Conservation (phyloP, 2,888 invertebrate genomes). For the Liopterus haemorrhoidalis region DNA sequence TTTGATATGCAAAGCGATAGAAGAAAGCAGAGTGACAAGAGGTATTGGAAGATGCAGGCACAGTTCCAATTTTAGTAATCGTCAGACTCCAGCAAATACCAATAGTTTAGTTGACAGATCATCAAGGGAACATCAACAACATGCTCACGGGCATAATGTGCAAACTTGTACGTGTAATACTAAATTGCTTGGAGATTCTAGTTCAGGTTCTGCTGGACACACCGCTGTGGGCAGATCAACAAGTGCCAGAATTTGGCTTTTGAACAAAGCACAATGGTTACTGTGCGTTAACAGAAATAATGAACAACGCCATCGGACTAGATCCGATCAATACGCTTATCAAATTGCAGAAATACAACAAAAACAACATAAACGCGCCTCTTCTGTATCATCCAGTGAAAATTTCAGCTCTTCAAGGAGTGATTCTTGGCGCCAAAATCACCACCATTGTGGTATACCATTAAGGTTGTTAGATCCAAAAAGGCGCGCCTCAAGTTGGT, state of each 20-base stretch:
- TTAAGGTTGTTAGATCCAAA: slow-evolving; percentile 67
- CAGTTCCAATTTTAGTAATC: slow-evolving; percentile 80
- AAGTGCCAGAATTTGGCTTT: slow-evolving; percentile 43
- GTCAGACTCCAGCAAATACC: slow-evolving; percentile 81
- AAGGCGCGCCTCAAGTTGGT: slow-evolving; percentile 79
- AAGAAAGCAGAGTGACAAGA: slow-evolving; percentile 84
- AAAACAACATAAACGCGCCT: slow-evolving; percentile 69
- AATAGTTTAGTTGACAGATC: slow-evolving; percentile 77
- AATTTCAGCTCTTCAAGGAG: slow-evolving; percentile 85
- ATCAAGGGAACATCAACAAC: slow-evolving; percentile 63
- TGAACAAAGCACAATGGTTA: slow-evolving; percentile 48
- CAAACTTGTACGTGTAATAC: slow-evolving; percentile 56
- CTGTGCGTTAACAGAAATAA: slow-evolving; percentile 38
- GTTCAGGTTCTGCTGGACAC: slow-evolving; percentile 40
- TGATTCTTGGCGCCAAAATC: slow-evolving; percentile 76
- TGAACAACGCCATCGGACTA: slow-evolving; percentile 17
- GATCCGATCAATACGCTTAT: slow-evolving; percentile 64
- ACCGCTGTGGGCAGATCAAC: slow-evolving; percentile 38
- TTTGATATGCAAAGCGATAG: slow-evolving; percentile 90
- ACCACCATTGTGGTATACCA: slow-evolving; percentile 71
- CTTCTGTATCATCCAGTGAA: slow-evolving; percentile 81
- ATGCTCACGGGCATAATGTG: slow-evolving; percentile 47
- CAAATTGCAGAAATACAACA: slow-evolving; percentile 70
- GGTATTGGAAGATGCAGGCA: slow-evolving; percentile 82
- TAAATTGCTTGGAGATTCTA: slow-evolving; percentile 51